A percentile compares a stretch with the other conserved stretches of the same genome.
Conservation (phyloP, 2,113 vertebrate species). For the Gymnogyps californianus region DNA sequence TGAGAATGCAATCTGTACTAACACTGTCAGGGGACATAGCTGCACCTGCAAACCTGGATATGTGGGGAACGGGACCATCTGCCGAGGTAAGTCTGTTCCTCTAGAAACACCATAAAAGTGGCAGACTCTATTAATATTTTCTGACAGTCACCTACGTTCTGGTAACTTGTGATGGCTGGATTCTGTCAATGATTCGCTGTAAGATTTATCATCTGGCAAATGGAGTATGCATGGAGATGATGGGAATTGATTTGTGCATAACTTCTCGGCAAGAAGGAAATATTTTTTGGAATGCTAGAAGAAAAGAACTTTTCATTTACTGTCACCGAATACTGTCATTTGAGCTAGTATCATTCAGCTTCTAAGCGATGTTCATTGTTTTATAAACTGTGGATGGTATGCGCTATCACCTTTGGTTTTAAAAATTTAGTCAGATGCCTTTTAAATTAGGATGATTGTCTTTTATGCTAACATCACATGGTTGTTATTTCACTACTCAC, state of each 20-base stretch:
- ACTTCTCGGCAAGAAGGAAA: neutral
- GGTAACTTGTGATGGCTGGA: neutral
- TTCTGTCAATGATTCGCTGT: neutral
- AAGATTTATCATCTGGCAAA: neutral
- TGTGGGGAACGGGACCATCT: constrained; percentile 91
- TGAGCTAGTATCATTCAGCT: neutral
- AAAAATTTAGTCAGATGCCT: neutral
- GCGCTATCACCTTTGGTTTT: neutral
- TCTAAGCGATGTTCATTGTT: neutral
- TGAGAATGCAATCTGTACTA: constrained; percentile 91
- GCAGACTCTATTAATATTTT: neutral
- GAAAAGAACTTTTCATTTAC: neutral
- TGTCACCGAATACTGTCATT: neutral
- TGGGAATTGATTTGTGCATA: constrained; percentile 49
- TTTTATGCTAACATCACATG: neutral
- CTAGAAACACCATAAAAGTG: neutral
- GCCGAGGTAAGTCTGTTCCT: constrained; percentile 78
- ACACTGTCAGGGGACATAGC: constrained; percentile 90
- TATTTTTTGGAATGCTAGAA: neutral
- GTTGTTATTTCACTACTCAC: neutral
- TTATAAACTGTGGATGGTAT: neutral
- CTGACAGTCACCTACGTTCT: neutral
- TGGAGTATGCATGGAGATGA: neutral
- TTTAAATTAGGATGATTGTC: neutral
- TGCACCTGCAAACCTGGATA: constrained; percentile 95